These are phyloP conservation scores for Catonia carolina DNA, from an alignment of 2,888 invertebrate species.

Conservation along the genomic window DNA sequence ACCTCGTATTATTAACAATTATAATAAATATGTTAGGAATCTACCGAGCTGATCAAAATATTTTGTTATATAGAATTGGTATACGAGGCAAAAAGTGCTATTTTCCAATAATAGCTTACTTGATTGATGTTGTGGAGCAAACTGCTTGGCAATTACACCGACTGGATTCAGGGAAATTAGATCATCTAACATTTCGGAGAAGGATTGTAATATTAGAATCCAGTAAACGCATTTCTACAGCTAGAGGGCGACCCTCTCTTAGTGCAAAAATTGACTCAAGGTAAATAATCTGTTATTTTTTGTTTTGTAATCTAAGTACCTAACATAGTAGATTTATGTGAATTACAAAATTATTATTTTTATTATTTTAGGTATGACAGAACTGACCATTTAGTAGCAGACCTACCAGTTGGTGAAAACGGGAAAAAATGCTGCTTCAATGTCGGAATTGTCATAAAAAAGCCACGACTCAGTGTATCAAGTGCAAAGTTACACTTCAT, in stretches of 20 bases:
- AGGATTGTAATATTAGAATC: constrained; percentile 9
- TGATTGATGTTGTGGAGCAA: constrained; percentile 4
- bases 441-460: constrained; percentile 13
- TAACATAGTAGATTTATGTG: too few species aligned
- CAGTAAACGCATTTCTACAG: constrained; percentile 3
- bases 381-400: background rate
- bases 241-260: constrained; percentile 10
- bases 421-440: constrained; percentile 8
- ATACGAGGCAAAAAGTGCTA: constrained; percentile 7
- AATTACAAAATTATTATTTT: too few species aligned
- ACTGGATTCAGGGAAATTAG: background rate
- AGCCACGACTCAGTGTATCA: constrained; percentile 7
- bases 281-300: too few species aligned
- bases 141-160: background rate
- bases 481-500: constrained; percentile 8
- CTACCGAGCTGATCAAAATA: background rate
- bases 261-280: constrained; percentile 7
- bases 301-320: too few species aligned
- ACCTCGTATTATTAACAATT: too few species aligned
- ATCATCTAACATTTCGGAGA: constrained; percentile 6
- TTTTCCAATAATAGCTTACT: constrained; percentile 8
- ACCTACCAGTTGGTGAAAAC: constrained; percentile 2
- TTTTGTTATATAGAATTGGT: background rate
- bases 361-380: constrained; percentile 10
- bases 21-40: background rate